Conservation (phyloP, 2,888 invertebrate genomes). For the Brachyopa scutellaris region DNA sequence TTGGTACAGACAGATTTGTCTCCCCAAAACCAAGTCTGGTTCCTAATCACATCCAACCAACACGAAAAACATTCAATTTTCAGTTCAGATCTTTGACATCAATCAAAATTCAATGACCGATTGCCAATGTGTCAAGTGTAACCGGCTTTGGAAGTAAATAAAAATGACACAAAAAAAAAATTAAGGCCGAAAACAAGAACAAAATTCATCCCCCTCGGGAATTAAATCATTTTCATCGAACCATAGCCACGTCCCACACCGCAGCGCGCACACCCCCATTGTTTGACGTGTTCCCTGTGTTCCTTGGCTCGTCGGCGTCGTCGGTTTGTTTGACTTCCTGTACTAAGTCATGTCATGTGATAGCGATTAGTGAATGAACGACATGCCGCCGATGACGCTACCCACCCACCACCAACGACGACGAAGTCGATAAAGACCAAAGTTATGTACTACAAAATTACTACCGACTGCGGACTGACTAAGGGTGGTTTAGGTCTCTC, state of each 20-base stretch:
- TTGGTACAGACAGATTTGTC: background rate
- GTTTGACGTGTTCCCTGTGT: conserved; percentile 36
- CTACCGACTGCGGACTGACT: too few relatives aligned
- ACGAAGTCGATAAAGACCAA: conserved; percentile 22
- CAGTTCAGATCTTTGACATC: conserved; percentile 28
- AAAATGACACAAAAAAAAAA: conserved; percentile 3
- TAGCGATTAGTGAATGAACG: conserved; percentile 60
- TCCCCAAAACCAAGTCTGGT: background rate
- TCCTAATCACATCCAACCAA: conserved; percentile 9
- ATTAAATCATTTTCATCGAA: conserved; percentile 56
- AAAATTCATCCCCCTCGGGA: conserved; percentile 42
- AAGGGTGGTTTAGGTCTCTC: conserved; percentile 3
- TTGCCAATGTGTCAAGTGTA: conserved; percentile 60
- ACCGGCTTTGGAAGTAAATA: conserved; percentile 23
- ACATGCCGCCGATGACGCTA: conserved; percentile 46
- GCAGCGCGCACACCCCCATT: conserved; percentile 7
- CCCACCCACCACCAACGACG: conserved; percentile 7
- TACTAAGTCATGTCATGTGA: conserved; percentile 64
- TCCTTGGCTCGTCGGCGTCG: background rate
- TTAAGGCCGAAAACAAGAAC: conserved; percentile 14
- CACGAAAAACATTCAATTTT: conserved; percentile 1
- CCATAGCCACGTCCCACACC: conserved; percentile 22
- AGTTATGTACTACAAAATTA: conserved; percentile 6
- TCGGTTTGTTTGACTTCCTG: conserved; percentile 33
- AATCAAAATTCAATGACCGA: conserved; percentile 55